phyloP scores from a whole-genome alignment of 1,140 invertebrate species.

The Platorchestia sp. region DNA sequence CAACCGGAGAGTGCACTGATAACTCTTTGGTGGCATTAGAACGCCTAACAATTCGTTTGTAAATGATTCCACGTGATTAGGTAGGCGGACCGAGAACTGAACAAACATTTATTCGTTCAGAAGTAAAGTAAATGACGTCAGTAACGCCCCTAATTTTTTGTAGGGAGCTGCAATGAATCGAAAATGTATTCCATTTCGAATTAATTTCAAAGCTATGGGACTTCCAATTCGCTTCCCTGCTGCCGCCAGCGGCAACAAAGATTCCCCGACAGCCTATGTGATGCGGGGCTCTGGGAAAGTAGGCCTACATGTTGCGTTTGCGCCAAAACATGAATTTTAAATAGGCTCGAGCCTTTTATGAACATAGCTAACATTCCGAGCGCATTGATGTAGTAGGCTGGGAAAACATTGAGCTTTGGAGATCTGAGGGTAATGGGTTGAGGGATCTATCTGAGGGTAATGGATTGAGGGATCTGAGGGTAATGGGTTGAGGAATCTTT shows the following conservation, averaged over 20 bases:
- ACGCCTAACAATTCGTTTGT: no score
- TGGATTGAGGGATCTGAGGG: not conserved
- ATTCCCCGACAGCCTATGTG: not conserved
- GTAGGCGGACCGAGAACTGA: no score
- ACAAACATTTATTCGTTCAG: not conserved
- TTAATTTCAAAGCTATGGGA: not conserved
- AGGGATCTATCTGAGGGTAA: not conserved
- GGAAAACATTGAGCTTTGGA: not conserved
- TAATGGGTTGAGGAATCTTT: not conserved
- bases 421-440: not conserved
- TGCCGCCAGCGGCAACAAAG: not conserved
- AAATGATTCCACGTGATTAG: no score
- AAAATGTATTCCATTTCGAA: not conserved
- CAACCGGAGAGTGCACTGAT: no score
- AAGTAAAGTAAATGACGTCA: not conserved
- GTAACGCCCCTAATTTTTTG: not conserved
- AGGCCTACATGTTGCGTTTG: not conserved
- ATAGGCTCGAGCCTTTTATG: slow-evolving; percentile 19
- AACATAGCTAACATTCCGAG: slow-evolving; percentile 30
- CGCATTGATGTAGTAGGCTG: not conserved
- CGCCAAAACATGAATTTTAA: slow-evolving; percentile 33
- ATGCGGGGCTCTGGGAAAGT: not conserved
- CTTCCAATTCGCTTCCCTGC: not conserved
- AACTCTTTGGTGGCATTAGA: no score
- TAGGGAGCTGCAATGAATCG: not conserved